phyloP scores from a whole-genome alignment of 2,113 vertebrate genomes.

The Agapornis roseicollis region DNA sequence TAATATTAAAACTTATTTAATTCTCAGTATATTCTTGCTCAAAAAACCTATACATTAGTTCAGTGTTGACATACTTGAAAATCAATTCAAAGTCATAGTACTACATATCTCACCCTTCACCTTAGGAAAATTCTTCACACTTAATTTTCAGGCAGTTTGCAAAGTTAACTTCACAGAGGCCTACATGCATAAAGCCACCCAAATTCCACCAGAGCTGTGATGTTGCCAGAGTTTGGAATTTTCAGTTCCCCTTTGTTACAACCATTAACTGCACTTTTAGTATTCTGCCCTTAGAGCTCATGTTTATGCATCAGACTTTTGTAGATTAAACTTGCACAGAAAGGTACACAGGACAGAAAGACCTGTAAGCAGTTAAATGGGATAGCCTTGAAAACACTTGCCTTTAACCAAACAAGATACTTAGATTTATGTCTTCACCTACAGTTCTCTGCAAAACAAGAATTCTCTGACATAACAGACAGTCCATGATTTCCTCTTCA shows the following conservation, averaged over 20 bases:
- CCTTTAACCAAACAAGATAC: not conserved
- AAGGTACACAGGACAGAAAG: not conserved
- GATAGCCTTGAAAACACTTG: not conserved
- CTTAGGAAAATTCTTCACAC: not conserved
- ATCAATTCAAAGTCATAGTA: not conserved
- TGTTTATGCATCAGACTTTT: not conserved
- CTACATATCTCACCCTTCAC: not conserved
- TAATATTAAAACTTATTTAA: not conserved
- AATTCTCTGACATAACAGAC: not conserved
- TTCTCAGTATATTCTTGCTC: not conserved
- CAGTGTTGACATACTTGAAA: not conserved
- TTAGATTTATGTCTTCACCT: not conserved
- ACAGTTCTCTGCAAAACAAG: not conserved
- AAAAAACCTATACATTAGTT: not conserved
- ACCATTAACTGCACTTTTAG: not conserved
- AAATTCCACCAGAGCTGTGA: not conserved
- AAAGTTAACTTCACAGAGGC: not conserved
- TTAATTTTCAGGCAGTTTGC: not conserved
- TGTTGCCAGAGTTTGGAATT: not conserved
- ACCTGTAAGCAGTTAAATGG: not conserved
- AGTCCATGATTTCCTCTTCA: not conserved
- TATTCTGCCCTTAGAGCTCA: not conserved
- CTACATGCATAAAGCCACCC: not conserved
- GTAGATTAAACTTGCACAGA: not conserved
- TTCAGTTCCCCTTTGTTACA: not conserved